These are phyloP conservation scores for Tetragnatha montana DNA, from an alignment of 2,888 invertebrate genomes.

Conservation along the genomic window DNA sequence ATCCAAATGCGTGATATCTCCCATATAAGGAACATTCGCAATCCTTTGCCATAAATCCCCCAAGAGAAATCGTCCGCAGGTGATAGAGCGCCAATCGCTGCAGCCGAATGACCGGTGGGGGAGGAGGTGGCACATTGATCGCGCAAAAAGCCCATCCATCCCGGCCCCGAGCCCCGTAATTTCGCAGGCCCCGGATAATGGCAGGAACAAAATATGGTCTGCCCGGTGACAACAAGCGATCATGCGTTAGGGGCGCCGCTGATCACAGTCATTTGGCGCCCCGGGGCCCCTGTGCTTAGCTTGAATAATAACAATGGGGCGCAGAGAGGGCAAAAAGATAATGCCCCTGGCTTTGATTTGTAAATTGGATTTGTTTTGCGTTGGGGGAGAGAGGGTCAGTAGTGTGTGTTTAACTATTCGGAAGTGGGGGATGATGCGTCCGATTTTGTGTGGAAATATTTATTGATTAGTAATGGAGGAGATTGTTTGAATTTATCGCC, in stretches of 20 bases:
- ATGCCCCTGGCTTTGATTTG: conserved; percentile 11
- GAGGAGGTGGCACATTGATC: conserved; percentile 20
- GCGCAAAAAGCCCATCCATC: conserved; percentile 66
- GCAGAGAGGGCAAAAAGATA: neutral
- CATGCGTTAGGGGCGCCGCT: conserved; percentile 59
- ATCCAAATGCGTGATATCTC: no score
- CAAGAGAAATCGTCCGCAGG: no score
- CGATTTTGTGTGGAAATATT: no score
- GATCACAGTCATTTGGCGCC: conserved; percentile 60
- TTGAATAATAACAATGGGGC: conserved; percentile 67
- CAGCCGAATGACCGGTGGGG: conserved; percentile 65
- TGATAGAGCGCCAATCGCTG: conserved; percentile 1
- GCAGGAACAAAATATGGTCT: conserved; percentile 67
- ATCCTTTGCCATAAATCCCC: no score
- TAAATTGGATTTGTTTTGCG: conserved; percentile 62
- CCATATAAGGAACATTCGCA: no score
- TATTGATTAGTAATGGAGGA: no score
- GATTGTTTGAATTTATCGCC: no score
- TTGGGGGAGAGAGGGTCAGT: neutral
- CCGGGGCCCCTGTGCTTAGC: conserved; percentile 37
- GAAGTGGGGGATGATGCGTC: no score
- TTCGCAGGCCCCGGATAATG: conserved; percentile 61
- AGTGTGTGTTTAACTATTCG: conserved; percentile 29
- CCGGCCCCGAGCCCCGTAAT: conserved; percentile 51
- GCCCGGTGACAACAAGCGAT: conserved; percentile 58